Evolutionary conservation across 1,140 invertebrate genomes (phyloP), one percentile per base, ranked within the genome.

Genomic region (Scaptomyza hsui): DNA sequence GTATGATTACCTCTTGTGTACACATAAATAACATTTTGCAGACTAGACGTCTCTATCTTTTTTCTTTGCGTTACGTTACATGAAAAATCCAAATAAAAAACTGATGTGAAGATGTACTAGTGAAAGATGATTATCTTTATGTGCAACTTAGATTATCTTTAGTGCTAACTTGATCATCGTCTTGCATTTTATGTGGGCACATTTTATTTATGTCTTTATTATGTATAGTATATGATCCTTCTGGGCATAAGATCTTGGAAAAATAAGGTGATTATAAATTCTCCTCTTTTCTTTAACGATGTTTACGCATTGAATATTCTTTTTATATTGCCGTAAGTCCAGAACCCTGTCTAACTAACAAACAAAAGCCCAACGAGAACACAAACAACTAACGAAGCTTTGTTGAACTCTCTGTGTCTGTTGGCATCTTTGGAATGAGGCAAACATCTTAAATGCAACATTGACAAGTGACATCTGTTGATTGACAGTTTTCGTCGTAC

Each of bases 401-500:
- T 65, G 51, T 70, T 70, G 67, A 62, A 63, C 65, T 63, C 65
- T 63, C 24, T 51, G 26, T 55, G 3, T 49, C 16, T 48, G 52
- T 21, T 56, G 52, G 51, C 62, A 71, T 56, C 61, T 71, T 52
- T 71, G 68, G 61, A 55, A 65, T 72, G 72, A 71, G 68, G 72
- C 72, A 53, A 65, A 57, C 61, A 75, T 65, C 72, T 62, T 65
- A 72, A 75, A 72, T 63, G 70, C 72, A 72, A 68, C 72, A 72
- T 64, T 75, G 72, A 72, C 72, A 56, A 72, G 61, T 70, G 72
- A 75, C 72, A 75, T 72, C 32, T 42, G 37, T 62, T 75, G 72
- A 75, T 75, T 75, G 72, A 75, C 72, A 75, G 68, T 67, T 72
- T 51, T 72, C 69, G 44, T 72, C 53, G 60, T 51, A 57, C 37